Conservation (phyloP, 1,140 invertebrate genomes). For the Dendroctonus ponderosae region DNA sequence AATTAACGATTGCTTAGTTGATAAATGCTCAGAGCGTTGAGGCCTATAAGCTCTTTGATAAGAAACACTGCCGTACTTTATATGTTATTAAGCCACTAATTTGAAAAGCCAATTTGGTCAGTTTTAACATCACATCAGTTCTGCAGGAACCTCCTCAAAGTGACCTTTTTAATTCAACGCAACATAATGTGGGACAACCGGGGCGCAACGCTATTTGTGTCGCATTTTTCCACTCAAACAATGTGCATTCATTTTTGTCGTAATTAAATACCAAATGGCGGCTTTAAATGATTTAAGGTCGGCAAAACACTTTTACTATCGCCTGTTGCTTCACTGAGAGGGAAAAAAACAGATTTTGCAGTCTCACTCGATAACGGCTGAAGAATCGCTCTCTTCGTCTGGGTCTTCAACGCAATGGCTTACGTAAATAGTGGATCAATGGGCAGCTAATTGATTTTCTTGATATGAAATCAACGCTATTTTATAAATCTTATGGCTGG, state of each 20-base stretch:
- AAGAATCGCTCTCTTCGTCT: not conserved
- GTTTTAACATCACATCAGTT: not conserved
- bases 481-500: not conserved
- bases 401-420: not conserved
- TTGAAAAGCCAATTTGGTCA: not conserved
- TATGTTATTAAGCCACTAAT: not conserved
- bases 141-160: not conserved
- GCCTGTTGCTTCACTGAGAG: slow-evolving; percentile 1
- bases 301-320: slow-evolving; percentile 15
- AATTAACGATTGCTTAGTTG: not conserved
- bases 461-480: not conserved
- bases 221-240: not conserved
- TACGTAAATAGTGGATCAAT: not conserved
- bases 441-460: not conserved
- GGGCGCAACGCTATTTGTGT: slow-evolving; percentile 10
- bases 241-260: slow-evolving; percentile 7
- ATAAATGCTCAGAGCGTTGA: not conserved
- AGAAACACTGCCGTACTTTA: too few relatives aligned
- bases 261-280: slow-evolving; percentile 20
- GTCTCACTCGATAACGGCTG: not conserved
- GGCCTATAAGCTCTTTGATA: not conserved
- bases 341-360: not conserved
- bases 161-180: not conserved
- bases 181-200: not conserved
- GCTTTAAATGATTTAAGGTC: slow-evolving; percentile 12